Percentiles rank a stretch among this genome's conserved stretches.
Conservation (phyloP, 2,113 vertebrate species). For the Sebastes fasciatus region DNA sequence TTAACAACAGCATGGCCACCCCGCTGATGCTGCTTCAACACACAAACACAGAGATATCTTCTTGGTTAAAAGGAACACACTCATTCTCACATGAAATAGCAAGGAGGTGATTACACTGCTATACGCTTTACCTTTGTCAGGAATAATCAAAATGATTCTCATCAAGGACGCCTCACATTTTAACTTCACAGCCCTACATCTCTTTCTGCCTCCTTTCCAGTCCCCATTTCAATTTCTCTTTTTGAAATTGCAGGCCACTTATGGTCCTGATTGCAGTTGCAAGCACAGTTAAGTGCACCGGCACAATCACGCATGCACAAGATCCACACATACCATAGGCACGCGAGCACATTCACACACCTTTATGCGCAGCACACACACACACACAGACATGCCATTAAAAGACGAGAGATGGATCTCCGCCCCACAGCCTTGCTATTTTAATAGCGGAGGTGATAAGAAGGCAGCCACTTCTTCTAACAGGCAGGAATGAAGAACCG, state of each 20-base stretch:
- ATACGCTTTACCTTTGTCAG: constrained; percentile 30
- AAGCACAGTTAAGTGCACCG: constrained; percentile 55
- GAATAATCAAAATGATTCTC: constrained; percentile 62
- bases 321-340: constrained; percentile 9
- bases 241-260: constrained; percentile 63
- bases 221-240: constrained; percentile 45
- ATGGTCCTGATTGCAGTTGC: constrained; percentile 59
- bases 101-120: constrained; percentile 40
- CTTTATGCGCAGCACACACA: neutral
- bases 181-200: constrained; percentile 32
- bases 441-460: constrained; percentile 61
- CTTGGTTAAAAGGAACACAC: constrained; percentile 13
- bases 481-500: constrained; percentile 59
- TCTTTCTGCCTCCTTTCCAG: constrained; percentile 24
- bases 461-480: constrained; percentile 57
- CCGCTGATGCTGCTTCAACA: constrained; percentile 12
- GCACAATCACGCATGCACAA: constrained; percentile 38
- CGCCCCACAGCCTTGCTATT: constrained; percentile 57
- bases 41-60: constrained; percentile 4
- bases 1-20: constrained; percentile 32
- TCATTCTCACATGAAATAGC: constrained; percentile 24
- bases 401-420: constrained; percentile 59
- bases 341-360: neutral
- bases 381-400: constrained; percentile 39
- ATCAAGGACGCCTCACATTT: constrained; percentile 49